Evolutionary conservation across 2,113 vertebrate genomes (phyloP).

Genomic region (Petroica traversi): DNA sequence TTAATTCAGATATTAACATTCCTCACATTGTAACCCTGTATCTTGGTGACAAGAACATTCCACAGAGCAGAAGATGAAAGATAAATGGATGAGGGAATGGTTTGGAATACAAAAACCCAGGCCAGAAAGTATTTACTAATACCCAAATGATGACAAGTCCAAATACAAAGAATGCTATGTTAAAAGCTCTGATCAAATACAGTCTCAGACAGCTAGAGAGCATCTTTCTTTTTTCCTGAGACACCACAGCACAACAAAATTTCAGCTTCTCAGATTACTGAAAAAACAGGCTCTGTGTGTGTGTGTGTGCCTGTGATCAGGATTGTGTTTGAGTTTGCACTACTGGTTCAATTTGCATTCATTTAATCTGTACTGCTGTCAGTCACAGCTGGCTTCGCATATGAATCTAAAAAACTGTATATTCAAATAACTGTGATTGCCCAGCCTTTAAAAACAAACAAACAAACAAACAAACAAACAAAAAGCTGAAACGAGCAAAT

Average conservation of each 20-base stretch:
- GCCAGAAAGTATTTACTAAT: slow-evolving; percentile 62
- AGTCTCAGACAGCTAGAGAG: not conserved
- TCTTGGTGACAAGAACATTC: slow-evolving; percentile 72
- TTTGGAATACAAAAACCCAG: slow-evolving; percentile 65
- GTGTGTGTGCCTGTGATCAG: not conserved
- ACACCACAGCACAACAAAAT: not conserved
- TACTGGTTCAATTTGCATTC: not conserved
- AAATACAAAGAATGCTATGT: slow-evolving; percentile 58
- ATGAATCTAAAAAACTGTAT: not conserved
- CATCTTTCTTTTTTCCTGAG: not conserved
- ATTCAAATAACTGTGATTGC: not conserved
- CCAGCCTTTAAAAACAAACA: not conserved
- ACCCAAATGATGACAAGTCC: slow-evolving; percentile 57
- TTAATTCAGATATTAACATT: slow-evolving; percentile 75
- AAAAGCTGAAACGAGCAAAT: not conserved
- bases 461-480: too few species aligned
- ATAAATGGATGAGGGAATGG: slow-evolving; percentile 59
- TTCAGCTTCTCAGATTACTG: slow-evolving; percentile 30
- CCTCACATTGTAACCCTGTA: slow-evolving; percentile 62
- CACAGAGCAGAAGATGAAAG: slow-evolving; percentile 68
- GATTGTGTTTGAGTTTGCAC: not conserved
- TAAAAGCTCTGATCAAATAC: slow-evolving; percentile 27
- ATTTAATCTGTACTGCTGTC: not conserved
- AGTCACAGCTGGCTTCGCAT: not conserved
- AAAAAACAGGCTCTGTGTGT: not conserved